Evolutionary conservation across 2,113 vertebrate species (phyloP).

Genomic region (Urocitellus parryii): DNA sequence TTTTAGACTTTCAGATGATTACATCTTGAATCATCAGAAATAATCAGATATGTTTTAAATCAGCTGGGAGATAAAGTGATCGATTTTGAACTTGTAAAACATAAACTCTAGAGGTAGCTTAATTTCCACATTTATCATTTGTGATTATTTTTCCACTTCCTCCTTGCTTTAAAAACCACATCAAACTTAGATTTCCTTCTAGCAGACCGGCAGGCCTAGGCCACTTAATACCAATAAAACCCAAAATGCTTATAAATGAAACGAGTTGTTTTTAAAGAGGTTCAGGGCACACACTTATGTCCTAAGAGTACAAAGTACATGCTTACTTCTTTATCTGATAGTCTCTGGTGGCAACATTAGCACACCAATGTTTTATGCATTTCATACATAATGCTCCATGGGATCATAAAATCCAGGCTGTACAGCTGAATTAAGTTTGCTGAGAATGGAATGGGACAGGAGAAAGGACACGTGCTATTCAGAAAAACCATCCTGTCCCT

Average conservation of each 20-base stretch:
- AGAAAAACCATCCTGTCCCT: conserved; percentile 47
- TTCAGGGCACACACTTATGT: conserved; percentile 69
- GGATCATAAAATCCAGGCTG: conserved; percentile 73
- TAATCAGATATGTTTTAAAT: conserved; percentile 87
- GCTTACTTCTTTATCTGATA: conserved; percentile 73
- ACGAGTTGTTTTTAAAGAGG: conserved; percentile 76
- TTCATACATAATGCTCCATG: conserved; percentile 73
- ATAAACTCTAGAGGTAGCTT: conserved; percentile 83
- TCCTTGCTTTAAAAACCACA: conserved; percentile 78
- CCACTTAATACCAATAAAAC: conserved; percentile 81
- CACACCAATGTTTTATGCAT: conserved; percentile 76
- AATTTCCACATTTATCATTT: conserved; percentile 86
- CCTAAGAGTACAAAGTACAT: conserved; percentile 66
- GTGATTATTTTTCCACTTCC: conserved; percentile 85
- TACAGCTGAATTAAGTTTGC: conserved; percentile 66
- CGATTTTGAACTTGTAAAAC: conserved; percentile 85
- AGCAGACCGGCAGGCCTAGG: conserved; percentile 66
- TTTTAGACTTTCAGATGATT: conserved; percentile 83
- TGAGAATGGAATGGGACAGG: conserved; percentile 59
- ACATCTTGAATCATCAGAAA: conserved; percentile 84
- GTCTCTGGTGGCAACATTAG: conserved; percentile 69
- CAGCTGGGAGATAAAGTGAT: conserved; percentile 84
- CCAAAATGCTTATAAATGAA: conserved; percentile 75
- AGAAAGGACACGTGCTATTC: conserved; percentile 1
- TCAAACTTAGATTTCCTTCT: conserved; percentile 72